Evolutionary conservation across 2,797 vertebrate species (phyloP).

Genomic region (Numenius phaeopus): DNA sequence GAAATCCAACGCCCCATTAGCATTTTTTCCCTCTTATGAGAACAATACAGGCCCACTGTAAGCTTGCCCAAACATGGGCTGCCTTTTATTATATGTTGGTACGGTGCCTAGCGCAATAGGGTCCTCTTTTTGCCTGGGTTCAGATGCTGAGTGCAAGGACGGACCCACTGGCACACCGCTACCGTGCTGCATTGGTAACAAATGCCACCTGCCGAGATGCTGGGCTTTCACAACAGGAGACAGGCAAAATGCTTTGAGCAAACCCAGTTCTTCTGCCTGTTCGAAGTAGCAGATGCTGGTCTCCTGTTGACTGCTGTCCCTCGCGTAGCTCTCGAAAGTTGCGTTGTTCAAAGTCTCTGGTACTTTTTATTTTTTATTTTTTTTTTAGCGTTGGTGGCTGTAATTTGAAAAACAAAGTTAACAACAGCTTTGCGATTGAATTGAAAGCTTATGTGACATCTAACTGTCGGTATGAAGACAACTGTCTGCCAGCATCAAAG

Average conservation of each 20-base stretch:
- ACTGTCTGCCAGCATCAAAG: background rate
- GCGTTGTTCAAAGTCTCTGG: accelerated
- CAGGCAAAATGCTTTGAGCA: constrained; percentile 6
- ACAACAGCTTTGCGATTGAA: background rate
- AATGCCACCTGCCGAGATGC: background rate
- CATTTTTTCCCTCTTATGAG: background rate
- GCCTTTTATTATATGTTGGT: constrained; percentile 25
- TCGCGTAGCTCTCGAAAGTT: background rate
- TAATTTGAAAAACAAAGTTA: background rate
- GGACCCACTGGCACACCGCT: background rate
- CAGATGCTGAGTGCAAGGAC: accelerated
- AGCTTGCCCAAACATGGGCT: constrained; percentile 52
- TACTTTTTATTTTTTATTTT: background rate
- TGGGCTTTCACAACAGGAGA: background rate
- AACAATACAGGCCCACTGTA: constrained; percentile 36
- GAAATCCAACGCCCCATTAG: background rate
- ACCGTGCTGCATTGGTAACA: accelerated
- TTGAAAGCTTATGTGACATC: background rate
- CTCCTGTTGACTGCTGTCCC: background rate
- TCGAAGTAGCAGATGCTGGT: constrained; percentile 10
- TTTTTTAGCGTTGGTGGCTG: background rate
- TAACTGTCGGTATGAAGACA: background rate
- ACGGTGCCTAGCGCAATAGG: background rate
- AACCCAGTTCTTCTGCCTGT: background rate
- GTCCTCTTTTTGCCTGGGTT: background rate